Conservation (phyloP, 2,113 vertebrate species). For the Chionomys nivalis region DNA sequence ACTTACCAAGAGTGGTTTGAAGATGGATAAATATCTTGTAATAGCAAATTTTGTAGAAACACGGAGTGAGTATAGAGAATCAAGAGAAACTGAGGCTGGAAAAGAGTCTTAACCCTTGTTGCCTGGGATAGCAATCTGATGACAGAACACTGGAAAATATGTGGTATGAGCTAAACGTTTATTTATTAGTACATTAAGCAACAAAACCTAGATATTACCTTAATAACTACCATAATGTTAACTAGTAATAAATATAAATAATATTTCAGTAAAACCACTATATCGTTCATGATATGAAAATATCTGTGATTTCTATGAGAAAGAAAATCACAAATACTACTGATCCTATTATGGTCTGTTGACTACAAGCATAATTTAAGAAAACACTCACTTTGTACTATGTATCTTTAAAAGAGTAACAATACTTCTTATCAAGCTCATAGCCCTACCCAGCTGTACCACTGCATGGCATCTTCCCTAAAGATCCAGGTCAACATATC, state of each 20-base stretch:
- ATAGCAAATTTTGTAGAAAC: neutral
- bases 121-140: neutral
- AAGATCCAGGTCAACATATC: neutral
- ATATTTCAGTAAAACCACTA: neutral
- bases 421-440: neutral
- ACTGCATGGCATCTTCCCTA: neutral
- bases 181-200: neutral
- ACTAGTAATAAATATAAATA: neutral
- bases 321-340: neutral
- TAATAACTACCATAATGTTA: neutral
- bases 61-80: neutral
- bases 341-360: neutral
- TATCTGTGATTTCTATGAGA: neutral
- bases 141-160: constrained; percentile 3
- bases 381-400: neutral
- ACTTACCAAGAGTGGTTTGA: neutral
- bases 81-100: neutral
- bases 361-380: neutral
- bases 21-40: neutral
- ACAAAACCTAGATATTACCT: neutral
- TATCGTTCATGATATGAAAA: neutral
- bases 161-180: neutral
- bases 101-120: neutral
- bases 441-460: too few species aligned
- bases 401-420: neutral